Base-by-base conservation (phyloP, 1,140 invertebrate genomes). In the Schmidtea mediterranea region DNA sequence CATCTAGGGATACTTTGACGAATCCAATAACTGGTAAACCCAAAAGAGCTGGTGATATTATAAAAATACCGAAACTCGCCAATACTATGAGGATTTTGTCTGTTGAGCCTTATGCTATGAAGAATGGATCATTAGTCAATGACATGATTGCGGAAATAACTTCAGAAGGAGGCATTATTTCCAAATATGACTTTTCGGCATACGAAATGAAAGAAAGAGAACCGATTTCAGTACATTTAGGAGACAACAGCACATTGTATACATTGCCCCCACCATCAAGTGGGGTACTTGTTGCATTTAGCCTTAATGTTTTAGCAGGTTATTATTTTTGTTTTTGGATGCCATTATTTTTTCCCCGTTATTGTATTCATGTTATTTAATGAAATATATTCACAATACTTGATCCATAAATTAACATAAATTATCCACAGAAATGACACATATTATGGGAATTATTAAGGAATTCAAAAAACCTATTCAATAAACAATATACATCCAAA, bases 261-360 rank as follows among this genome's bases (percentile, higher is more conserved):
- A 74, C 77, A 0, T 62, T 75, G 1, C 76, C 76, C 0, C 73
- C 79, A 0, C 82, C 84, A 0, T 78, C 77, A 38, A 76, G 78
- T 53, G 84, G 84, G 0, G 65, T 73, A 16, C 63, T 90, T 15
- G 64, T 87, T 1, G 71, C 70, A 1, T 81, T 82, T 56, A 77
- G 86, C 39, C 58, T 90, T 6, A 80, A 79, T 55, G 74, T 89
- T 41, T 66, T 94, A 22, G 74, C 79, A 49, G 59, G 63, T 65
- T 49, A 51, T 45, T 19, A 50, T 13, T 9, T 36, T 13, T 2
- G n/a, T n/a, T n/a, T n/a, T n/a, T n/a, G n/a, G n/a, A n/a, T n/a
- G n/a, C n/a, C n/a, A n/a, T n/a, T n/a, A n/a, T n/a, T n/a, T n/a
- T n/a, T 21, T 23, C 43, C 5, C 23, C 8, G 13, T 13, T 47